These are phyloP conservation scores for Cyprinodon diabolis DNA, from an alignment of 2,797 vertebrate species.

Conservation along the genomic window DNA sequence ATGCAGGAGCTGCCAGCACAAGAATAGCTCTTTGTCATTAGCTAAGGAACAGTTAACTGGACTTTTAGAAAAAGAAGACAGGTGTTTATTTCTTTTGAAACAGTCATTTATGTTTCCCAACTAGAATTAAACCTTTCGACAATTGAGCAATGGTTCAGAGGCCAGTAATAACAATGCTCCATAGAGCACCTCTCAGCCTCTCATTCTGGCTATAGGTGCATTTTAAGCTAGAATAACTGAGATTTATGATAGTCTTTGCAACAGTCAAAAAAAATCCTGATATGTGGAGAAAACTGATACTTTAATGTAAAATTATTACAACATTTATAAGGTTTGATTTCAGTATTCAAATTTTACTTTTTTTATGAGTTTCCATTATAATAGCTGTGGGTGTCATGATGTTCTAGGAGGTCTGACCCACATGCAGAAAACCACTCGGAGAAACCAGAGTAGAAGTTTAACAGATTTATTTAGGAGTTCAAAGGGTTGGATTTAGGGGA, in stretches of 20 bases:
- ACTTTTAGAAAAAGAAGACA: not conserved
- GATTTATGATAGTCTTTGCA: not conserved
- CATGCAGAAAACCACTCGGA: no score
- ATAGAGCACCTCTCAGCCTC: slow-evolving; percentile 24
- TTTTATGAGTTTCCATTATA: no score
- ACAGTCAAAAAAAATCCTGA: not conserved
- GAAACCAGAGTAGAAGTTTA: no score
- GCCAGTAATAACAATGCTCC: slow-evolving; percentile 32
- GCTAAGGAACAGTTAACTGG: slow-evolving; percentile 21
- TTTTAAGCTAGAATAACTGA: slow-evolving; percentile 4
- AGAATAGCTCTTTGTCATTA: slow-evolving; percentile 7
- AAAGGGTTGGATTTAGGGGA: no score
- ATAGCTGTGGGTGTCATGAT: no score
- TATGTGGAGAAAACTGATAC: not conserved
- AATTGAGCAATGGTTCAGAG: slow-evolving; percentile 26
- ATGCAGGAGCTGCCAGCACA: not conserved
- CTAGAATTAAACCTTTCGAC: slow-evolving; percentile 32
- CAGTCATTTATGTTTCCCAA: slow-evolving; percentile 24
- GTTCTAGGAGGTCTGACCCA: no score
- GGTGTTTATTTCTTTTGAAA: no score
- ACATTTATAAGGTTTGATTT: not conserved
- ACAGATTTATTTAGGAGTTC: no score
- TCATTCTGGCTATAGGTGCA: slow-evolving; percentile 1
- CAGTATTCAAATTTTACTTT: no score
- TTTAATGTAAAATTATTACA: not conserved